Conservation (phyloP, 2,797 vertebrate genomes). For the Sebastes goodei region DNA sequence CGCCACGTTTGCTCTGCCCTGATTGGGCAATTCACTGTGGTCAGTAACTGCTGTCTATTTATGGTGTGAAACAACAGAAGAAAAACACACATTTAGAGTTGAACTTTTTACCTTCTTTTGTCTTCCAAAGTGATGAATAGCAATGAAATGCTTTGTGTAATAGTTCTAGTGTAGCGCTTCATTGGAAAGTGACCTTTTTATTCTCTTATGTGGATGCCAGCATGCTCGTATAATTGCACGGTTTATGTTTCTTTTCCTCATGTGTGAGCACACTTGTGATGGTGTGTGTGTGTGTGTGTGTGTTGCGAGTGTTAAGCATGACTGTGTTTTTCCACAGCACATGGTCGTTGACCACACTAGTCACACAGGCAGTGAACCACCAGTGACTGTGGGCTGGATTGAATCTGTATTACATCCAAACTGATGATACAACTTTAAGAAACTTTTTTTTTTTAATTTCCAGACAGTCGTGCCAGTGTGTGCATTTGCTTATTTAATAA, state of each 20-base stretch:
- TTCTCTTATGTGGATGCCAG: slow-evolving; percentile 32
- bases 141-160: not conserved
- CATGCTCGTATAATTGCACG: slow-evolving; percentile 37
- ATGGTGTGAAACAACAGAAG: slow-evolving; percentile 17
- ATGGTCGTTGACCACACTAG: slow-evolving; percentile 62
- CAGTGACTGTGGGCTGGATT: slow-evolving; percentile 30
- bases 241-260: slow-evolving; percentile 31
- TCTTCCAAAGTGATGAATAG: not conserved
- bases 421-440: not conserved
- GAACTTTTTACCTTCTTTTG: slow-evolving; percentile 13
- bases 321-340: slow-evolving; percentile 75
- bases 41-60: slow-evolving; percentile 34
- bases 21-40: slow-evolving; percentile 27
- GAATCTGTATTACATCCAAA: slow-evolving; percentile 20
- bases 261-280: slow-evolving; percentile 5
- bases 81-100: not conserved
- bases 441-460: not conserved
- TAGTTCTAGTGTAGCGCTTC: slow-evolving; percentile 1
- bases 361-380: slow-evolving; percentile 48
- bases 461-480: not conserved
- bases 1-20: slow-evolving; percentile 25
- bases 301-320: slow-evolving; percentile 38
- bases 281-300: slow-evolving; percentile 25
- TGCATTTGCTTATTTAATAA: not conserved
- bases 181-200: slow-evolving; percentile 35